Evolutionary conservation across 1,140 invertebrate genomes (phyloP), one percentile per base, ranked within the genome.

Genomic region (Diabrotica undecimpunctata): DNA sequence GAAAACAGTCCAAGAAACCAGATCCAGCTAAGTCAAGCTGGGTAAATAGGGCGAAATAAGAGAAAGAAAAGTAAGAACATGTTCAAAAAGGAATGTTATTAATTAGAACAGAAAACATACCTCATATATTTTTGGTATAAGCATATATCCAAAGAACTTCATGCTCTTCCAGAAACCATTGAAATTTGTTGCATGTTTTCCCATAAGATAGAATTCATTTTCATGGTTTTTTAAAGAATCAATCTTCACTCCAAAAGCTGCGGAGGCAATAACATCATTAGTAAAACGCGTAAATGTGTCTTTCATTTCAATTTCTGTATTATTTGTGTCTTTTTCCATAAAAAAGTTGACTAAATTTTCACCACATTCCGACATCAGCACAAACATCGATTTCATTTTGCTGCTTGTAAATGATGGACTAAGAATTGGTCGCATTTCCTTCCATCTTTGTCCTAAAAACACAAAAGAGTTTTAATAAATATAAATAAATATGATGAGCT

Each of bases 231-330:
- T 72, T 25, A 81, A 71, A n/a, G 79, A 81, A 66, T 81, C 77
- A 54, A 78, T 73, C 35, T 79, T 70, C 0, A 83, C 65, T 0
- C 82, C 74, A 82, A 72, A 41, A 80, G 64, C 55, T 81, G 79
- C 8, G 81, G 64, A 63, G n/a, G 64, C 61, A 5, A 59, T 62
- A 2, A 68, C 64, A 52, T 70, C 57, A 10, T 63, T 25, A 25
- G 25, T 25, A 4, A 25, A 25, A 25, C 25, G 25, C 1, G 25
- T 25, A 25, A 25, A 25, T 62, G n/a, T 55, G 41, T 61, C 61
- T 55, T 70, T 69, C 37, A 67, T 35, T 52, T 73, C 67, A 12
- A 74, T 13, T 50, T 67, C 60, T n/a, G 67, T 41, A 9, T 61
- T 6, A 25, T 68, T 50, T 12, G 53, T 9, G 39, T 68, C 51